Evolutionary conservation across 2,113 vertebrate species (phyloP).

Genomic region (Channa argus): DNA sequence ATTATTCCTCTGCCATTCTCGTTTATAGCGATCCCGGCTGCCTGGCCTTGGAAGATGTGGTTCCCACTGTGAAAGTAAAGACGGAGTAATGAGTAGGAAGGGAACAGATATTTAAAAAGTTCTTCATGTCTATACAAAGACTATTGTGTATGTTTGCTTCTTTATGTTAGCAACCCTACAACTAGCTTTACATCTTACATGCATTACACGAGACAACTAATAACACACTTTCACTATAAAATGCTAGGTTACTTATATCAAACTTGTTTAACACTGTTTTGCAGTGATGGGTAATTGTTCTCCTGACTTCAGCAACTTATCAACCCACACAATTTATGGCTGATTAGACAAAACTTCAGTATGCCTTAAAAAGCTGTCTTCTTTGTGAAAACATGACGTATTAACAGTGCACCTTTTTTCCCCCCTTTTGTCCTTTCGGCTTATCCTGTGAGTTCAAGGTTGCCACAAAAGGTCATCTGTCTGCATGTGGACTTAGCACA

Average conservation of each 20-base stretch:
- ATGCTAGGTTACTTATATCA: neutral
- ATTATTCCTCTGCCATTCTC: conserved; percentile 94
- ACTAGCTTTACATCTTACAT: neutral
- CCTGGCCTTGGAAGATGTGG: conserved; percentile 93
- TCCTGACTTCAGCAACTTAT: no score
- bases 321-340: no score
- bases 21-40: conserved; percentile 93
- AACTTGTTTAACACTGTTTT: neutral
- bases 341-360: no score
- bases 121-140: neutral
- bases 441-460: no score
- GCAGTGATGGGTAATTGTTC: neutral
- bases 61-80: conserved; percentile 85
- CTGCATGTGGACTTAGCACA: no score
- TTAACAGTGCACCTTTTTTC: no score
- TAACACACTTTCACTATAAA: neutral
- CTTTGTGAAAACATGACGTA: neutral
- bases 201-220: neutral
- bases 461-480: no score
- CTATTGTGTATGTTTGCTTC: neutral
- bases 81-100: neutral
- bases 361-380: neutral
- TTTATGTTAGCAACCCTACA: neutral
- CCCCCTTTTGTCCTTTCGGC: no score
- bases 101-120: neutral